These are phyloP conservation scores for Poeciliopsis presidionis DNA, from an alignment of 2,797 vertebrate species.

Conservation along the genomic window DNA sequence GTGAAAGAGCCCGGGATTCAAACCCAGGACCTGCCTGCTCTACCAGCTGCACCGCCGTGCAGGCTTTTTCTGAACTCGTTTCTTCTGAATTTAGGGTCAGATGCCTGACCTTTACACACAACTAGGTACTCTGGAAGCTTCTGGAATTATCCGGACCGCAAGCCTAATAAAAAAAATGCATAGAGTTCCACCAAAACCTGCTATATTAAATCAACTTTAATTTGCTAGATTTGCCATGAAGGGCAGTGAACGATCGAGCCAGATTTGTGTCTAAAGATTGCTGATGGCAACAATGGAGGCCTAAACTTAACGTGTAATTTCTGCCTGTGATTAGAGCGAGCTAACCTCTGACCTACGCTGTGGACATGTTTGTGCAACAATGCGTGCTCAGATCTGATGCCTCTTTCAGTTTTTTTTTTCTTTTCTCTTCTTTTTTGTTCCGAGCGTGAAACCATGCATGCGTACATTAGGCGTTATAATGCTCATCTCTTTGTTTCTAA, in stretches of 20 bases:
- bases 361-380: slow-evolving; percentile 44
- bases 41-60: neutral
- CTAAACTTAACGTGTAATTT: neutral
- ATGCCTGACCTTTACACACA: neutral
- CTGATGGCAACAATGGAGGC: neutral
- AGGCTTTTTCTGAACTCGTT: neutral
- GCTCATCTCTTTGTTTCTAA: slow-evolving; percentile 42
- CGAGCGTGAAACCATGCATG: slow-evolving; percentile 8
- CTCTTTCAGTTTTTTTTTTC: neutral
- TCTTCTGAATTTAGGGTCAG: neutral
- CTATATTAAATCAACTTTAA: neutral
- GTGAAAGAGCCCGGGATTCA: too few relatives aligned
- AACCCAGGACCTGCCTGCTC: neutral
- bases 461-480: slow-evolving; percentile 28
- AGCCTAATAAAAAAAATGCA: neutral
- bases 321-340: neutral
- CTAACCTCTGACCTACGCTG: neutral
- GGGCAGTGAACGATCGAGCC: neutral
- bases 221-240: neutral
- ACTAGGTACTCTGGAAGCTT: neutral
- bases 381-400: neutral
- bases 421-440: slow-evolving; percentile 9
- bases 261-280: neutral
- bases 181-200: neutral
- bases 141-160: neutral